phyloP scores from a whole-genome alignment of 2,113 vertebrate genomes.

The Cichladusa arquata region DNA sequence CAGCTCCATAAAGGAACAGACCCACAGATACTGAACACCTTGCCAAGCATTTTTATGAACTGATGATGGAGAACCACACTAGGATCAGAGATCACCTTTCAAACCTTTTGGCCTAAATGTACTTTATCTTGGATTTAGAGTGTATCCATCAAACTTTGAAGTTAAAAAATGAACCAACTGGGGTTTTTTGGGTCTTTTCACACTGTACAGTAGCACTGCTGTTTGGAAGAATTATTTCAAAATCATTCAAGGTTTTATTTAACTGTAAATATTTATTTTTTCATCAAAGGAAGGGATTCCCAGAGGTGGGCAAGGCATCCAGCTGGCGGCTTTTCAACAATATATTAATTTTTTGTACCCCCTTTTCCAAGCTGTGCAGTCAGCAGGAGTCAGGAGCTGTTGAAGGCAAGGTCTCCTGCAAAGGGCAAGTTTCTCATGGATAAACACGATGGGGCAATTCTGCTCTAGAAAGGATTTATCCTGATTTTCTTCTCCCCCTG shows the following conservation, averaged over 20 bases:
- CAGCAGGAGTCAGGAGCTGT: not conserved
- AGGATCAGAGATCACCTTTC: conserved; percentile 21
- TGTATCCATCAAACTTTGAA: not conserved
- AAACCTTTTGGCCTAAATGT: conserved; percentile 17
- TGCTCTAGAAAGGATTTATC: not conserved
- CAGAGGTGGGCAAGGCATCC: conserved; percentile 22
- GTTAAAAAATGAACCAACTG: not conserved
- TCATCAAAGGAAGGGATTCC: conserved; percentile 21
- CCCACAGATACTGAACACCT: not conserved
- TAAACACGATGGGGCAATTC: not conserved
- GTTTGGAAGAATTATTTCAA: conserved; percentile 4
- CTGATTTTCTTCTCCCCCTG: not conserved
- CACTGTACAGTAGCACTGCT: conserved; percentile 2
- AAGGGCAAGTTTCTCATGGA: not conserved
- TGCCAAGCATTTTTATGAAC: conserved; percentile 16
- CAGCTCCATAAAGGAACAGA: not conserved
- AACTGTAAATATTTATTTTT: conserved; percentile 57
- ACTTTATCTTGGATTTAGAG: conserved; percentile 45
- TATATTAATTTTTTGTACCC: conserved; percentile 12
- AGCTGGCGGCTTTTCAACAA: conserved; percentile 3
- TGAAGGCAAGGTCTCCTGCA: conserved; percentile 1
- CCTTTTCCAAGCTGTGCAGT: not conserved
- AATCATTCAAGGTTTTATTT: conserved; percentile 22
- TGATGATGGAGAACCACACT: not conserved
- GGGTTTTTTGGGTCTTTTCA: not conserved